These are phyloP conservation scores for Sprattus sprattus DNA, from an alignment of 2,113 vertebrate species.

Conservation along the genomic window DNA sequence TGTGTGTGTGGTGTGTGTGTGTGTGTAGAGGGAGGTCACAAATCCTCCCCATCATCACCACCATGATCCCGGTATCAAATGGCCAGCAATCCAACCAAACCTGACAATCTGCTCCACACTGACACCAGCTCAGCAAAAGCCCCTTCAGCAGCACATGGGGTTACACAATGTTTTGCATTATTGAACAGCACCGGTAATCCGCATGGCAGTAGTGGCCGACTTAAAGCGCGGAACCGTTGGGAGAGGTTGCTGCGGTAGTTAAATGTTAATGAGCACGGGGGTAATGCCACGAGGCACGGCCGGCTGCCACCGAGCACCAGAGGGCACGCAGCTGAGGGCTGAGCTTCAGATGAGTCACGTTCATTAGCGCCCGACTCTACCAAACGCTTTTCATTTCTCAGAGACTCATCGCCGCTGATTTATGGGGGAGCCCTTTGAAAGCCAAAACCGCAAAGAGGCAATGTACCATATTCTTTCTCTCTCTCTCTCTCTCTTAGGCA, in stretches of 20 bases:
- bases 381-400: neutral
- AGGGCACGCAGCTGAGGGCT: neutral
- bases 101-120: neutral
- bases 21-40: neutral
- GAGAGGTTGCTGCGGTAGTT: neutral
- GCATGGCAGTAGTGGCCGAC: neutral
- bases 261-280: neutral
- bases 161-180: neutral
- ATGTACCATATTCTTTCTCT: conserved; percentile 17
- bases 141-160: neutral
- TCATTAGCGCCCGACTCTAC: neutral
- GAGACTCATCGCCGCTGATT: neutral
- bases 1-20: conserved; percentile 28
- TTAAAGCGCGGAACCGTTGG: neutral
- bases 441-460: conserved; percentile 1
- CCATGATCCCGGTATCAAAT: conserved; percentile 19
- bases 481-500: neutral
- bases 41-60: neutral
- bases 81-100: neutral
- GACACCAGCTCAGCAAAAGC: neutral
- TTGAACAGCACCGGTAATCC: neutral
- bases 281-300: too few relatives aligned
- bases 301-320: neutral
- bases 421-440: neutral
- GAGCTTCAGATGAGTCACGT: neutral